phyloP scores from a whole-genome alignment of 2,797 vertebrate species.

The Acanthurus lineatus region DNA sequence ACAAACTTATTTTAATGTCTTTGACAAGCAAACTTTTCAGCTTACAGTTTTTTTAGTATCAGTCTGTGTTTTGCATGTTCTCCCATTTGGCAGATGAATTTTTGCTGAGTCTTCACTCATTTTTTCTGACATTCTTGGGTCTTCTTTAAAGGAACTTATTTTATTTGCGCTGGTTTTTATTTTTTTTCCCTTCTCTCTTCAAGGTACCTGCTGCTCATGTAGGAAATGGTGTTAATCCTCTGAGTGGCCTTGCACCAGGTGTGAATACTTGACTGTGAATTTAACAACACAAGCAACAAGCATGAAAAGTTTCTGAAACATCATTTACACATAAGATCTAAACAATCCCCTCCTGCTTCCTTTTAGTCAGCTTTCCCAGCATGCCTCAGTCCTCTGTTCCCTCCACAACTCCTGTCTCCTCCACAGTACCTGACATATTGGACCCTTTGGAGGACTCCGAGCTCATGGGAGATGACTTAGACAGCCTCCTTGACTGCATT shows the following conservation, averaged over 20 bases:
- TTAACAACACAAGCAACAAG: not conserved
- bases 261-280: conserved; percentile 29
- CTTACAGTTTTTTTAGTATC: not conserved
- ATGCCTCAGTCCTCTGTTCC: conserved; percentile 30
- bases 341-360: conserved; percentile 9
- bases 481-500: conserved; percentile 90
- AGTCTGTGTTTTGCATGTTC: not conserved
- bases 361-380: conserved; percentile 52
- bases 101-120: not conserved
- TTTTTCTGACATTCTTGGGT: no score
- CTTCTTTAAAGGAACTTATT: not conserved
- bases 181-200: conserved; percentile 3
- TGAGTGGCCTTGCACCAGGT: conserved; percentile 89
- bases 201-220: conserved; percentile 76
- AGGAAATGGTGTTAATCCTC: conserved; percentile 84
- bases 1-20: not conserved
- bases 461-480: conserved; percentile 93
- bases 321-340: not conserved
- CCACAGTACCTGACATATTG: conserved; percentile 47
- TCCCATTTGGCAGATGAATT: not conserved
- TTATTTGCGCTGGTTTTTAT: not conserved
- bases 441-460: conserved; percentile 88
- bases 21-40: not conserved
- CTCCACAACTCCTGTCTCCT: conserved; percentile 57
- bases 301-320: not conserved